Evolutionary conservation across 2,797 vertebrate species (phyloP).

Genomic region (Margarornis squamiger): DNA sequence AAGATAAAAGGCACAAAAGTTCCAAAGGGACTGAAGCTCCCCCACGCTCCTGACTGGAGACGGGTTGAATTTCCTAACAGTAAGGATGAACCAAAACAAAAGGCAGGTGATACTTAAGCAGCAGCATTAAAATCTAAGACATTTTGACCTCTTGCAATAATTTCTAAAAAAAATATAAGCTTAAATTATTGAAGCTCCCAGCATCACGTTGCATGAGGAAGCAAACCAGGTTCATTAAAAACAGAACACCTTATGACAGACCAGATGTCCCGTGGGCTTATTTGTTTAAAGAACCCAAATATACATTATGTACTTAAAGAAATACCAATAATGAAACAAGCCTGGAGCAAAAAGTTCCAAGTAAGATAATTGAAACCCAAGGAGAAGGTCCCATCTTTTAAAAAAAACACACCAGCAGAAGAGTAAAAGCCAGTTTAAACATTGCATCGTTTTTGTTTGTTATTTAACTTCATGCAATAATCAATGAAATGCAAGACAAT

Average conservation of each 20-base stretch:
- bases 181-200: background rate
- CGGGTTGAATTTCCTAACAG: background rate
- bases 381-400: background rate
- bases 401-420: background rate
- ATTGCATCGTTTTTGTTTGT: background rate
- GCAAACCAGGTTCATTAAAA: background rate
- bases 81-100: background rate
- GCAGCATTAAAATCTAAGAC: background rate
- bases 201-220: background rate
- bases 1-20: background rate
- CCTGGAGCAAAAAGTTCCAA: background rate
- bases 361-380: background rate
- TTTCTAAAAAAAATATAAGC: background rate
- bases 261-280: background rate
- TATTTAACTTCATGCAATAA: background rate
- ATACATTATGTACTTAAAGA: background rate
- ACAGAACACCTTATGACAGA: background rate
- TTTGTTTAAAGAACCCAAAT: constrained; percentile 10
- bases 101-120: background rate
- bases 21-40: background rate
- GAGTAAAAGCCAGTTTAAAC: background rate
- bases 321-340: background rate
- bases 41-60: background rate
- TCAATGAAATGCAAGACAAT: background rate
- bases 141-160: background rate